Percentiles rank a stretch among this genome's conserved stretches.
Conservation (phyloP, 2,888 invertebrate species). For the Cheilosia pagana region DNA sequence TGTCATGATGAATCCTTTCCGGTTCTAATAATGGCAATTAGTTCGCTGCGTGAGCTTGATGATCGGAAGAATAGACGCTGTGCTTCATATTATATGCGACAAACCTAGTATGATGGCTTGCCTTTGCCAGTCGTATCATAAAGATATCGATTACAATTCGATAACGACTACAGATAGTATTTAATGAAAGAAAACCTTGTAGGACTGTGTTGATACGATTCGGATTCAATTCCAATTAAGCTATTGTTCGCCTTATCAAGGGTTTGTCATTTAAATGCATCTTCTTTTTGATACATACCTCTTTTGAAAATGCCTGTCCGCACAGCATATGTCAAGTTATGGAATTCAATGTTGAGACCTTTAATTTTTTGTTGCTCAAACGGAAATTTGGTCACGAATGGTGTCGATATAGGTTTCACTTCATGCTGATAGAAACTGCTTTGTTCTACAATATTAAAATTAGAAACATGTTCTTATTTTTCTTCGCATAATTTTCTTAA, state of each 20-base stretch:
- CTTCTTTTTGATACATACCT: conserved; percentile 77
- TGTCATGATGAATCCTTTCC: background rate
- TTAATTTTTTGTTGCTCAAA: conserved; percentile 78
- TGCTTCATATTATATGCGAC: background rate
- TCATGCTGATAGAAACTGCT: conserved; percentile 40
- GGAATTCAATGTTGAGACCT: conserved; percentile 80
- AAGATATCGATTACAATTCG: background rate
- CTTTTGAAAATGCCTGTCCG: conserved; percentile 80
- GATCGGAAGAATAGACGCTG: background rate
- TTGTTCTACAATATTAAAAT: conserved; percentile 40
- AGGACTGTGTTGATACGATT: conserved; percentile 4
- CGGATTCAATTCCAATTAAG: conserved; percentile 26
- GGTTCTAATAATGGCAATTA: conserved; percentile 8
- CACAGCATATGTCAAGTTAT: conserved; percentile 79
- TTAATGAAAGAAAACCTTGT: conserved; percentile 28
- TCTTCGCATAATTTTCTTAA: background rate
- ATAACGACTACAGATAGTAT: conserved; percentile 21
- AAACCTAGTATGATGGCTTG: too few relatives aligned
- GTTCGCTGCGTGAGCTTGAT: background rate
- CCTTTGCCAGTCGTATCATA: too few relatives aligned
- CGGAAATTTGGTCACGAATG: conserved; percentile 60
- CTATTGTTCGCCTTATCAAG: conserved; percentile 17
- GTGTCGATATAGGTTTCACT: conserved; percentile 1
- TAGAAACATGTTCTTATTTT: background rate
- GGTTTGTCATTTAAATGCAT: conserved; percentile 9